Evolutionary conservation across 2,888 invertebrate genomes (phyloP).

Genomic region (Eristalis pertinax): DNA sequence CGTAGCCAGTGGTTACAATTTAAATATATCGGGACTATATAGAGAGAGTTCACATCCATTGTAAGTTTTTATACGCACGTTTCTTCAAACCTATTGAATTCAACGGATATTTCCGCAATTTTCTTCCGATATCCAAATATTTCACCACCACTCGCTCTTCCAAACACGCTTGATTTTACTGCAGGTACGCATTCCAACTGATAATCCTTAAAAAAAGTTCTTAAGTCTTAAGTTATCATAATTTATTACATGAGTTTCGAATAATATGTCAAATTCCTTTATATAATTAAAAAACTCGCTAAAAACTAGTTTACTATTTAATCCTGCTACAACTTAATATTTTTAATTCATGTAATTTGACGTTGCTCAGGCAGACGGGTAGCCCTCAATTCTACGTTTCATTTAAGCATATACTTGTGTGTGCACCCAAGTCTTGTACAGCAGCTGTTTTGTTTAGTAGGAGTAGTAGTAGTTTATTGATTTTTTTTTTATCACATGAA

Average conservation of each 20-base stretch:
- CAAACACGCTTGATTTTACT: constrained; percentile 1
- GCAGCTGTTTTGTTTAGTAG: no score
- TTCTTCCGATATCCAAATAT: background rate
- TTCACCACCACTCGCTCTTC: background rate
- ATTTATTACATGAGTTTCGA: constrained; percentile 26
- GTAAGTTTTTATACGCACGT: background rate
- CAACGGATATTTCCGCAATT: background rate
- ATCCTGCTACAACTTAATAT: background rate
- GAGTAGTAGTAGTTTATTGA: no score
- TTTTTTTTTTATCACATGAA: no score
- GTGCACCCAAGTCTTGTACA: no score
- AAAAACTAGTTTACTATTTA: constrained; percentile 9
- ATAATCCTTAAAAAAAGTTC: background rate
- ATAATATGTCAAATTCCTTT: constrained; percentile 15
- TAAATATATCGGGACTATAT: constrained; percentile 9
- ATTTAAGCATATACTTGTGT: no score
- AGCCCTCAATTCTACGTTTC: no score
- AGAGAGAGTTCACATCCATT: background rate
- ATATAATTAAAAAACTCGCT: constrained; percentile 16
- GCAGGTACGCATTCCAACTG: background rate
- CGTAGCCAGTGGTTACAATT: constrained; percentile 21
- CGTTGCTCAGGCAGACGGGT: no score
- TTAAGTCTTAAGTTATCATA: background rate
- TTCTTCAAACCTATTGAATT: constrained; percentile 8
- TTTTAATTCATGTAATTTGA: no score